Evolutionary conservation across 2,113 vertebrate genomes (phyloP).

Genomic region (Globicephala melas): DNA sequence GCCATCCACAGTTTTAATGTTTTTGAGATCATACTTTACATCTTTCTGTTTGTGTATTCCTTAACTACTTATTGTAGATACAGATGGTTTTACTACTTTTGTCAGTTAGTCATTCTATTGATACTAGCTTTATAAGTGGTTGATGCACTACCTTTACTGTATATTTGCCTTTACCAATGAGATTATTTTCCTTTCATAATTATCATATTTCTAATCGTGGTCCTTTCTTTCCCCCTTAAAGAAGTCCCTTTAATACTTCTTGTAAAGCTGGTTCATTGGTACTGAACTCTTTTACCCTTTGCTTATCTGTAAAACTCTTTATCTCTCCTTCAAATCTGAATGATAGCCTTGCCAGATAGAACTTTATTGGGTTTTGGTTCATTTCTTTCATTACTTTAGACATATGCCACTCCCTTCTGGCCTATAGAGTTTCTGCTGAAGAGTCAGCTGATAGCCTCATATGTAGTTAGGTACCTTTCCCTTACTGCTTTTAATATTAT

Average conservation of each 20-base stretch:
- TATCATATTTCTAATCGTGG: background rate
- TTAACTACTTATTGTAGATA: background rate
- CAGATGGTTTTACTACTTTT: background rate
- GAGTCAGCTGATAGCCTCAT: background rate
- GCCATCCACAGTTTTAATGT: background rate
- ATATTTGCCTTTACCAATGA: background rate
- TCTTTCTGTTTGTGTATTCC: background rate
- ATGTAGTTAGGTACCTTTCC: background rate
- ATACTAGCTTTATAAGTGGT: background rate
- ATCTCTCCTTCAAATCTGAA: background rate
- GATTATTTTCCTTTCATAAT: background rate
- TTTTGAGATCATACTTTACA: background rate
- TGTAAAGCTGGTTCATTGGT: background rate
- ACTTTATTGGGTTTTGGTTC: background rate
- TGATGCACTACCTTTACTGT: background rate
- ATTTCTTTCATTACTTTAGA: background rate
- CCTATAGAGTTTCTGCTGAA: background rate
- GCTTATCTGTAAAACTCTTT: background rate
- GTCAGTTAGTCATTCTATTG: background rate
- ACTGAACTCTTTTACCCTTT: background rate
- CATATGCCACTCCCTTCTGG: background rate
- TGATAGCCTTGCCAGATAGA: background rate
- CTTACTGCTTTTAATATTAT: background rate
- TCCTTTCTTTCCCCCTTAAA: background rate
- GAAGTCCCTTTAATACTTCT: background rate